Conservation (phyloP, 2,113 vertebrate genomes). For the Symphodus melops region DNA sequence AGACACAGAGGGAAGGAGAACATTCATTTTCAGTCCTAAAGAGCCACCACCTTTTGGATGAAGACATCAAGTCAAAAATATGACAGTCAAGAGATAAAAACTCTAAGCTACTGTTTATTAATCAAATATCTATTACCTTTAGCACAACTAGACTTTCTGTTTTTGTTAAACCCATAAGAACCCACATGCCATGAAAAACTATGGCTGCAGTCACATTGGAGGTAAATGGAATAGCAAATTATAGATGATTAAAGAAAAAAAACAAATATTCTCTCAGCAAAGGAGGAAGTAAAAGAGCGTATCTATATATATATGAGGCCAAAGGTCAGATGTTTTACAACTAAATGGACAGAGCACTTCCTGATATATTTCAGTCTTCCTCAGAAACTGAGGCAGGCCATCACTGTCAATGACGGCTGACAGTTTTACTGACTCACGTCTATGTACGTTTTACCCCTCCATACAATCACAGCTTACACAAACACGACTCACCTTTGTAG, state of each 20-base stretch:
- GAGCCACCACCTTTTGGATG: background rate
- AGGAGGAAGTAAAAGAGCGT: background rate
- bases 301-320: constrained; percentile 26
- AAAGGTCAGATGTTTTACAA: constrained; percentile 52
- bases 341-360: constrained; percentile 47
- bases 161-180: background rate
- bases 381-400: background rate
- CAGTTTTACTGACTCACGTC: background rate
- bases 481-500: constrained; percentile 82
- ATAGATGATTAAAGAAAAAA: background rate
- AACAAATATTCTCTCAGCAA: background rate
- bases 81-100: background rate
- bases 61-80: background rate
- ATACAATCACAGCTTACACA: constrained; percentile 27
- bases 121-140: constrained; percentile 10
- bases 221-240: constrained; percentile 47
- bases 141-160: constrained; percentile 25
- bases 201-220: constrained; percentile 31
- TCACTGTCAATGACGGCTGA: background rate
- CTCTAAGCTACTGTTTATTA: background rate
- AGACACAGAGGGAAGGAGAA: background rate
- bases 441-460: background rate
- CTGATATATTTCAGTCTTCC: constrained; percentile 41
- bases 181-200: constrained; percentile 21
- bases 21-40: background rate